A percentile compares a stretch with the other conserved stretches of the same genome.
Conservation (phyloP, 2,888 invertebrate genomes). For the Spilarctia lutea region DNA sequence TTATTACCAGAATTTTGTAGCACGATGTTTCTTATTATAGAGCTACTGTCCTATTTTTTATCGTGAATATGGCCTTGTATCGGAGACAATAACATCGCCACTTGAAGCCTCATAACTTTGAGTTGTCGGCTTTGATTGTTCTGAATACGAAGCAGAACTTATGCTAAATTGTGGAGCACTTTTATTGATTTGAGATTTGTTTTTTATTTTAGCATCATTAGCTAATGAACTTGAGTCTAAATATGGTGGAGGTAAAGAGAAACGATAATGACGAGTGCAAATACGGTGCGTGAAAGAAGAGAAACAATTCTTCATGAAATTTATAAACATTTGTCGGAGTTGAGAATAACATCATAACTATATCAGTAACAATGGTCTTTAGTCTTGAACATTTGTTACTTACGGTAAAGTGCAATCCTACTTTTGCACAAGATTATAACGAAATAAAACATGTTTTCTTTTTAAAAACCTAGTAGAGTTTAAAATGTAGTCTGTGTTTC, state of each 20-base stretch:
- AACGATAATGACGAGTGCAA: slow-evolving; percentile 31
- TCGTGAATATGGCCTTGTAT: slow-evolving; percentile 54
- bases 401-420: not conserved
- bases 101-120: slow-evolving; percentile 56
- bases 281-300: slow-evolving; percentile 43
- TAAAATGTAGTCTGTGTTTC: not conserved
- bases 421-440: not conserved
- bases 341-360: slow-evolving; percentile 47
- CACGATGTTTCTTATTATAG: slow-evolving; percentile 22
- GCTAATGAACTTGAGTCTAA: slow-evolving; percentile 40
- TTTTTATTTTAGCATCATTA: slow-evolving; percentile 33
- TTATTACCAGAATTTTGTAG: slow-evolving; percentile 34
- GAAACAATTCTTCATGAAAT: slow-evolving; percentile 36
- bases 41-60: slow-evolving; percentile 34
- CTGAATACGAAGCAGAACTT: slow-evolving; percentile 62
- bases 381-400: not conserved
- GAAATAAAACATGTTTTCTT: not conserved
- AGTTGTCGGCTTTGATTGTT: slow-evolving; percentile 53
- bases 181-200: slow-evolving; percentile 23
- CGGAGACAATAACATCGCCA: slow-evolving; percentile 33
- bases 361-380: slow-evolving; percentile 19
- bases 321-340: slow-evolving; percentile 49
- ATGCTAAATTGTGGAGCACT: slow-evolving; percentile 47
- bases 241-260: slow-evolving; percentile 19
- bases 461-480: not conserved